Base-by-base conservation (phyloP, 2,888 invertebrate species). In the Rhimphoctona megacephalus region DNA sequence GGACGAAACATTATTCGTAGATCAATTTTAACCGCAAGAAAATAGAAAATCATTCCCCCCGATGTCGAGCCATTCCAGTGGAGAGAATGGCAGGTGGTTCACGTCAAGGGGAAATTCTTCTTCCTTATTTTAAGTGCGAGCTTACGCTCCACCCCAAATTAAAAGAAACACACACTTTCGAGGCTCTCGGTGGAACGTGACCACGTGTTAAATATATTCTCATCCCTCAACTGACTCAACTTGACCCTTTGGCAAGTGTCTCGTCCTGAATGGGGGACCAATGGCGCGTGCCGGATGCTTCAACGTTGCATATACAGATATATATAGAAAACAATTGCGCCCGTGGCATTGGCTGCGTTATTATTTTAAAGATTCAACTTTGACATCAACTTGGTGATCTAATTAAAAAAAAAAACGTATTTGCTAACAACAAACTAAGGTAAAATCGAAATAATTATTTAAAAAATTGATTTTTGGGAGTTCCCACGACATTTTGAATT, bases 251-350 rank as follows among this genome's bases (percentile, higher is more conserved):
- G 36, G 49, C 66, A 69, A 76, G 43, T 33, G 46, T 52, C 43
- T 77, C 46, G 19, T 49, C 66, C 52, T 30, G 52, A n/a, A 49
- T 57, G 49, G 54, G 57, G 49, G 76, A 77, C 76, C 46, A 86
- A 82, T 86, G 85, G 72, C 88, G 82, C 86, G 85, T 88, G 88
- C 84, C 85, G 67, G 80, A 81, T 82, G 73, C 70, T 70, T 78
- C 49, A 33, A 25, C 30, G 22, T 25, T 19, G 0, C 46, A 30
- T 22, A n/a, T n/a, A n/a, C 14, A n/a, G 30, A 76, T 54, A 22
- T 43, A 8, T 17, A 17, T 7, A n/a, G 30, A 25, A 30, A 49
- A 70, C 46, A 70, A 30, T 46, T 46, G 25, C 14, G 30, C 30
- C 3, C 17, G 39, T 39, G n/a, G 11, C 19, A 2, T 22, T 3